These are phyloP conservation scores for Mionectes macconnelli DNA, from an alignment of 2,113 vertebrate species.

Conservation along the genomic window DNA sequence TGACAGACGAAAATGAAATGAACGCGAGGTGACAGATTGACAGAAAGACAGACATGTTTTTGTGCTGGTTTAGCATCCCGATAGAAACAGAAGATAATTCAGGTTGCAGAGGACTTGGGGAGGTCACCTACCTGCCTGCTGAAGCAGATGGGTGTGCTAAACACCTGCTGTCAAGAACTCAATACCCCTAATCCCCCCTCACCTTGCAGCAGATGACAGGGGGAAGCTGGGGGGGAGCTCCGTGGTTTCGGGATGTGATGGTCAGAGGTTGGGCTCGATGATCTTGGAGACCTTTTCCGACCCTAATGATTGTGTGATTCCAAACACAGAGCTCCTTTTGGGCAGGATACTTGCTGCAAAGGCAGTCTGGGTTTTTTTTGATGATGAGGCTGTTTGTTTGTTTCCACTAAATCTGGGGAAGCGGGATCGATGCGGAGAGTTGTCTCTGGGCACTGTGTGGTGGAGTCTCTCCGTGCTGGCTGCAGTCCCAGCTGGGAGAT, in stretches of 20 bases:
- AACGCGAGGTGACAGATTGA: background rate
- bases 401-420: background rate
- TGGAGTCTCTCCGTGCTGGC: background rate
- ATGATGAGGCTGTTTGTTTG: slow-evolving; percentile 18
- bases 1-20: background rate
- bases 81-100: background rate
- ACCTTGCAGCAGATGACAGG: background rate
- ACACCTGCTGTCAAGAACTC: background rate
- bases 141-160: background rate
- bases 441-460: background rate
- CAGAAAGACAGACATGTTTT: slow-evolving; percentile 44
- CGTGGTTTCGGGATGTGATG: background rate
- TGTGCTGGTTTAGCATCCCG: slow-evolving; percentile 1
- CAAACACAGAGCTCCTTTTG: background rate
- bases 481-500: background rate
- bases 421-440: background rate
- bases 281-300: background rate
- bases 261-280: accelerated
- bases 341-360: background rate
- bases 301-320: background rate
- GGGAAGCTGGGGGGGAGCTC: background rate
- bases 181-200: accelerated
- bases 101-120: background rate
- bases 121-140: background rate
- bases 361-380: background rate